Evolutionary conservation across 1,140 invertebrate genomes (phyloP), one percentile per base, ranked within the genome.

Genomic region (Drosophila ironensis): DNA sequence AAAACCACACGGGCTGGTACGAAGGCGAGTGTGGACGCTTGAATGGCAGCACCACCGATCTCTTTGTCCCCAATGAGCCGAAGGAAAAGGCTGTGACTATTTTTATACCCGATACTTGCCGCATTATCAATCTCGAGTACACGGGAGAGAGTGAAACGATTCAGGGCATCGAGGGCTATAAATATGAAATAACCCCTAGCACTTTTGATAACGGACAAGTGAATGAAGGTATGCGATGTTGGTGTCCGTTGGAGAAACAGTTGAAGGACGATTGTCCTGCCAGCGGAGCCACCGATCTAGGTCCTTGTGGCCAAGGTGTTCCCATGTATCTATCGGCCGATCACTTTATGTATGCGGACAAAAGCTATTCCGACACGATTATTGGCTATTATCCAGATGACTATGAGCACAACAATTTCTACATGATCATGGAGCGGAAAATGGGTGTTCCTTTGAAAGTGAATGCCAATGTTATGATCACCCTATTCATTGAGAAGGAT

Each of bases 311-410:
- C 70, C 93, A 91, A 51, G 94, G 93, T 4, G 93, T 95, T 4
- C 97, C 97, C 0, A 93, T 95, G 12, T 96, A 94, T 73, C 89
- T 97, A 12, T 97, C 96, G 1, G 93, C 94, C 47, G 96, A 97
- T 0, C 96, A 98, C 90, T 98, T 97, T 91, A 94, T 95, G 87
- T 91, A 94, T 57, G 96, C 94, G 0, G 96, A 97, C 88, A 90
- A 92, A 0, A 92, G 90, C 63, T 94, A 96, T 44, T 67, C 80
- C 4, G 63, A 93, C 1, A 89, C 90, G 2, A 93, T 97, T 3
- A 87, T 90, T 1, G 96, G 96, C 40, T 90, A 97, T 88, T 56
- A 91, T 0, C 96, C 97, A 0, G 30, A 33, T 11, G 87, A 94
- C 48, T 91, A 92, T 38, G 90, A 93, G 0, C 91, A 93, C 56